phyloP scores from a whole-genome alignment of 2,113 vertebrate genomes.

The Silurus glanis region DNA sequence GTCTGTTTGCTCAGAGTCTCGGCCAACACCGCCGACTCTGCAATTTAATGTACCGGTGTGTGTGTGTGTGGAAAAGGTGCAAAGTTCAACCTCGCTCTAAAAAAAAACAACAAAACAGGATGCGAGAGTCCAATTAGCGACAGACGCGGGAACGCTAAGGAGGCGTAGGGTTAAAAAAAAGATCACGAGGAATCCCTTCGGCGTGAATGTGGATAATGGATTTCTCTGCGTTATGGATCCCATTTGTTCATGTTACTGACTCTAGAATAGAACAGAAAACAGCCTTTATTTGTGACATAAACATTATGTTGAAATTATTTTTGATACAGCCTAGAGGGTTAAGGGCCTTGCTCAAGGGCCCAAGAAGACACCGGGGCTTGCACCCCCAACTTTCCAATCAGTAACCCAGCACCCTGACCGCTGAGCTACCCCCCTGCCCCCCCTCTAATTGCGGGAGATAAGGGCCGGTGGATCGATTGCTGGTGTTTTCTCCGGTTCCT shows the following conservation, averaged over 20 bases:
- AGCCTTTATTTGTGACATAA: too few relatives aligned
- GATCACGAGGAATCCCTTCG: background rate
- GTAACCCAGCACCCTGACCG: too few relatives aligned
- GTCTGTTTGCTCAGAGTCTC: constrained; percentile 43
- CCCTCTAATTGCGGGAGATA: constrained; percentile 42
- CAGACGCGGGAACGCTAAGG: constrained; percentile 2
- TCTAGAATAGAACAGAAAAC: too few relatives aligned
- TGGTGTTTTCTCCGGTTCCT: background rate
- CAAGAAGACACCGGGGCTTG: too few relatives aligned
- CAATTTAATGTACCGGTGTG: constrained; percentile 27
- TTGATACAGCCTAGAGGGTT: too few relatives aligned
- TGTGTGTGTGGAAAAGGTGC: constrained; percentile 14
- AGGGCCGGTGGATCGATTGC: constrained; percentile 41
- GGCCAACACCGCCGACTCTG: constrained; percentile 29
- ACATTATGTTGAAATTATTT: too few relatives aligned
- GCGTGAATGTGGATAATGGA: constrained; percentile 33
- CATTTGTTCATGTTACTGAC: constrained; percentile 28
- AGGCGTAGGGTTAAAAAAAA: background rate
- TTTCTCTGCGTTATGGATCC: constrained; percentile 44
- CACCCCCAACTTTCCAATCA: too few relatives aligned
- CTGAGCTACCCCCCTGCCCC: too few relatives aligned
- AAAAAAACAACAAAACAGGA: background rate
- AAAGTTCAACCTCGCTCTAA: constrained; percentile 1
- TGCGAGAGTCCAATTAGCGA: constrained; percentile 29
- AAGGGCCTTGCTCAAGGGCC: too few relatives aligned